Evolutionary conservation across 2,113 vertebrate genomes (phyloP).

Genomic region (Odobenus rosmarus): DNA sequence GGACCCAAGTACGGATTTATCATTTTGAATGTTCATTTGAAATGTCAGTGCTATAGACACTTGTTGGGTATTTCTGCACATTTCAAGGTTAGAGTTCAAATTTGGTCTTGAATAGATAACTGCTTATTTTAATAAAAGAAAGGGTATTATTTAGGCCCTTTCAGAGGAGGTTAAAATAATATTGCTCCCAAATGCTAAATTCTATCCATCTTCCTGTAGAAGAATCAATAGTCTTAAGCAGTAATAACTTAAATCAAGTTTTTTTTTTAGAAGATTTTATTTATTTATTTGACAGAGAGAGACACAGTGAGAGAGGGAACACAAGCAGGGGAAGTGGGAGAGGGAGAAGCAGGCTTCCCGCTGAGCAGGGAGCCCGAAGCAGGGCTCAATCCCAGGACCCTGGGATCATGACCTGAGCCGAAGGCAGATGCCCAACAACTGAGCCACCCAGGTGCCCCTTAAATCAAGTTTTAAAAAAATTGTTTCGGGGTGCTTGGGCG

Average conservation of each 20-base stretch:
- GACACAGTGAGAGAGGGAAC: too few relatives aligned
- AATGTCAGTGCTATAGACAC: background rate
- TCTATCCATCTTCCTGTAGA: background rate
- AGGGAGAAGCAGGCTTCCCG: too few relatives aligned
- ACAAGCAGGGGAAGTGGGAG: too few relatives aligned
- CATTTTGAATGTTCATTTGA: background rate
- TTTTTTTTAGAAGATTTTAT: background rate
- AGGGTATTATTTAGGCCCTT: background rate
- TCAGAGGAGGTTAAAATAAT: background rate
- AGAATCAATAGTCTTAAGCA: slow-evolving; percentile 10
- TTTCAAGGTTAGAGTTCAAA: slow-evolving; percentile 3
- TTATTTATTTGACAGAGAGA: too few relatives aligned
- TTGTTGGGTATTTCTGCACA: background rate
- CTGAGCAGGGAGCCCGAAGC: too few relatives aligned
- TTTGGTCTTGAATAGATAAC: background rate
- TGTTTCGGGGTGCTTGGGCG: too few relatives aligned
- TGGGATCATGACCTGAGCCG: too few relatives aligned
- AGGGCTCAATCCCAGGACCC: too few relatives aligned
- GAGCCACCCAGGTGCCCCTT: background rate
- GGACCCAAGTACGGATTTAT: background rate
- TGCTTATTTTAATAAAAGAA: slow-evolving; percentile 27
- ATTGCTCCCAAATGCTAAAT: background rate
- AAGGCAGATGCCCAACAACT: too few relatives aligned
- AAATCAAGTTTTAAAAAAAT: background rate
- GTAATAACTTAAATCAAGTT: background rate